phyloP scores from a whole-genome alignment of 2,113 vertebrate genomes.

The Sigmodon hispidus region DNA sequence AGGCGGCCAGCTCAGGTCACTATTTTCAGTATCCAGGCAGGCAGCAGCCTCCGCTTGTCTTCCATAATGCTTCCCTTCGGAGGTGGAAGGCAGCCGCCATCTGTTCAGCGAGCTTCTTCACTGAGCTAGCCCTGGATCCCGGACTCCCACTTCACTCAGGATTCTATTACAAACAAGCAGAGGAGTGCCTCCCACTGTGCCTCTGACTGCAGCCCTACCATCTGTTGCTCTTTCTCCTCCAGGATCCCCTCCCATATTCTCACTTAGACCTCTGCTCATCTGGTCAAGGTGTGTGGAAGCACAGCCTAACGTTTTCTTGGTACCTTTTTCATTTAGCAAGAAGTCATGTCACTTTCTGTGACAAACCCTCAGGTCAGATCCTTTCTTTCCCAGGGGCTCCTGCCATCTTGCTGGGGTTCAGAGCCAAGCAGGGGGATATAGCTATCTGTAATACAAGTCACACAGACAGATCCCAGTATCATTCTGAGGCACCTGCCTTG shows the following conservation, averaged over 20 bases:
- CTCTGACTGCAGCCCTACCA: rapidly evolving
- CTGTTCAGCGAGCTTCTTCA: background rate
- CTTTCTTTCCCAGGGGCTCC: background rate
- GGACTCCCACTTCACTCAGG: background rate
- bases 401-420: background rate
- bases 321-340: too few relatives aligned
- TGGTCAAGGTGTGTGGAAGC: background rate
- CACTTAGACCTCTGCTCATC: background rate
- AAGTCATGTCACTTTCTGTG: rapidly evolving
- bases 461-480: background rate
- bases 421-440: rapidly evolving
- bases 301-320: rapidly evolving
- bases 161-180: background rate
- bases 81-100: background rate
- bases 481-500: background rate
- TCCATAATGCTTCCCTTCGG: background rate
- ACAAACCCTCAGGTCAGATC: background rate
- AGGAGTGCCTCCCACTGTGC: background rate
- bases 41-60: background rate
- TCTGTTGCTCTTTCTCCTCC: background rate
- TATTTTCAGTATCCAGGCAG: conserved; percentile 32
- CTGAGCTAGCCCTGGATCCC: rapidly evolving
- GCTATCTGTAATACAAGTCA: background rate
- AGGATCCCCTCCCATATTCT: background rate
- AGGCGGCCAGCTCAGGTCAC: background rate